phyloP scores from a whole-genome alignment of 2,113 vertebrate species.

The Gopherus flavomarginatus region DNA sequence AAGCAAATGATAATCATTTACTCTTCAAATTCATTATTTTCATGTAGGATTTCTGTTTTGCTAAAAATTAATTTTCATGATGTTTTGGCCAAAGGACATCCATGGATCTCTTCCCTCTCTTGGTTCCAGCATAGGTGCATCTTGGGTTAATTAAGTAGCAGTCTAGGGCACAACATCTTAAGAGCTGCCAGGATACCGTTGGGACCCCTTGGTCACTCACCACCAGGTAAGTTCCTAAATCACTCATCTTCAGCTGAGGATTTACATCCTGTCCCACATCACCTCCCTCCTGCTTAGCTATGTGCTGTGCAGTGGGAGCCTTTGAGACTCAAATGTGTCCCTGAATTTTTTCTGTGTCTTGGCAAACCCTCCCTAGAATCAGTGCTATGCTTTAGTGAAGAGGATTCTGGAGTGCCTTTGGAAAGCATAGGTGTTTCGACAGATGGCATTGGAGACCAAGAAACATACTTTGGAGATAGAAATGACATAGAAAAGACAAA shows the following conservation, averaged over 20 bases:
- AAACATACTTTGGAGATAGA: neutral
- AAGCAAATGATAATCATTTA: slow-evolving; percentile 11
- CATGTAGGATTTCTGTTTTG: neutral
- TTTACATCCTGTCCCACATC: fast-evolving
- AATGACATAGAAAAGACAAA: neutral
- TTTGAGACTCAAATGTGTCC: neutral
- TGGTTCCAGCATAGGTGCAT: neutral
- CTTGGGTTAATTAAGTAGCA: neutral
- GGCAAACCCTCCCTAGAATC: neutral
- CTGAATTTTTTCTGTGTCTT: neutral
- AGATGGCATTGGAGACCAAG: neutral
- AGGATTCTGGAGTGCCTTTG: neutral
- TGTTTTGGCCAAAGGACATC: neutral
- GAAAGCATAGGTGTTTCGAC: neutral
- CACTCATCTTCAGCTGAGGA: neutral
- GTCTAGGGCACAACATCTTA: neutral
- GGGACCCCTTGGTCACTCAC: neutral
- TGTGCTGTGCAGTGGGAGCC: fast-evolving
- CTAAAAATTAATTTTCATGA: neutral
- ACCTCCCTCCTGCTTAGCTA: fast-evolving
- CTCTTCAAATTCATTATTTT: neutral
- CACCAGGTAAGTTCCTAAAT: neutral
- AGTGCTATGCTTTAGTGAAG: neutral
- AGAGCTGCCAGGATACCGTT: neutral
- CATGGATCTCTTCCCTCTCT: neutral